These are phyloP conservation scores for Leucoraja ocellata DNA, from an alignment of 2,797 vertebrate genomes.

Conservation along the genomic window DNA sequence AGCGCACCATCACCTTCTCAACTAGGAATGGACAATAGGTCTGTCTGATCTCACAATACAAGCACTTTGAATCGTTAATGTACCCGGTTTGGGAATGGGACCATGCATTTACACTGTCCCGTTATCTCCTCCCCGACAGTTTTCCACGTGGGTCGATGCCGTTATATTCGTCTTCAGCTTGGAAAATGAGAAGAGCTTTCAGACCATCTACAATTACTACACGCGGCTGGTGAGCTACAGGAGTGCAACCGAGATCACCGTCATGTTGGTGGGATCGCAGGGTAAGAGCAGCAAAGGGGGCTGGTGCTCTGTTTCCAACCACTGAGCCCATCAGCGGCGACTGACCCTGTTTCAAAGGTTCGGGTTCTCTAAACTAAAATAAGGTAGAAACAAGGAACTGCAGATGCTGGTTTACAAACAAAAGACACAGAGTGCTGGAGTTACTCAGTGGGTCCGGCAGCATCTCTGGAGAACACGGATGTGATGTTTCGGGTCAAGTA, in stretches of 20 bases:
- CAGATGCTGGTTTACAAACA: too few relatives aligned
- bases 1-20: too few relatives aligned
- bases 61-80: neutral
- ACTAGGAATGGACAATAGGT: too few relatives aligned
- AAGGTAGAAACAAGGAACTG: too few relatives aligned
- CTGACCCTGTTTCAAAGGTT: neutral
- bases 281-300: constrained; percentile 56
- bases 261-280: constrained; percentile 85
- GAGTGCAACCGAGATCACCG: constrained; percentile 65
- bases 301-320: neutral
- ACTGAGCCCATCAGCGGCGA: neutral
- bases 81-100: neutral
- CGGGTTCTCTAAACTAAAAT: neutral
- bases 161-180: constrained; percentile 89
- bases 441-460: too few relatives aligned
- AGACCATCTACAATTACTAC: constrained; percentile 75
- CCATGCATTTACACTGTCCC: neutral
- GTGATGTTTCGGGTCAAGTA: too few relatives aligned
- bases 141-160: constrained; percentile 85
- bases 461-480: too few relatives aligned
- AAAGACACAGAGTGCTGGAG: too few relatives aligned
- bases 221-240: constrained; percentile 65
- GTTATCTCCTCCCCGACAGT: constrained; percentile 55
- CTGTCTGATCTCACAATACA: neutral
- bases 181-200: constrained; percentile 86